A percentile compares a stretch with the other conserved stretches of the same genome.
phyloP scores from a whole-genome alignment of 2,797 vertebrate genomes.

The Ctenosaura bakeri region DNA sequence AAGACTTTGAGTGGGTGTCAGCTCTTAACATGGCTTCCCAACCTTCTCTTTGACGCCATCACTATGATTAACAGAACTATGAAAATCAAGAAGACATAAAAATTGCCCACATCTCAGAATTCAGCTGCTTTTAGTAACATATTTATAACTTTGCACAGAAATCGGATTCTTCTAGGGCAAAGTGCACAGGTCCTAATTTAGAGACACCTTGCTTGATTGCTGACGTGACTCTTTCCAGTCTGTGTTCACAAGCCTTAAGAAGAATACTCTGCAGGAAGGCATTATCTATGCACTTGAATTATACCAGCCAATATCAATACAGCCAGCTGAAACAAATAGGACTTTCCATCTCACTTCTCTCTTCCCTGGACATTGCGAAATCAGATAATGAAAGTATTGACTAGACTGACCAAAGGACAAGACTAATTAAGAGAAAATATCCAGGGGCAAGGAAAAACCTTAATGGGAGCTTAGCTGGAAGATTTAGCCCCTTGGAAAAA shows the following conservation, averaged over 20 bases:
- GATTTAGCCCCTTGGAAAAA: constrained; percentile 28
- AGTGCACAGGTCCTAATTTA: not conserved
- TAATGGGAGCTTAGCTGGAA: constrained; percentile 27
- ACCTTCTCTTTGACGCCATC: not conserved
- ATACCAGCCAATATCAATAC: constrained; percentile 4
- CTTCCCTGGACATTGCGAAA: constrained; percentile 18
- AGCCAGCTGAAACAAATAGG: not conserved
- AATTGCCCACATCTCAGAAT: not conserved
- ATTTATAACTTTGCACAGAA: not conserved
- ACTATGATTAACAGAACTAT: not conserved
- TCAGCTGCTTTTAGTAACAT: not conserved
- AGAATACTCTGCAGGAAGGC: constrained; percentile 1
- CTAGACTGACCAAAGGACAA: constrained; percentile 29
- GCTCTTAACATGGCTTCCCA: not conserved
- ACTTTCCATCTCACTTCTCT: constrained; percentile 5
- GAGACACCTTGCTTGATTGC: not conserved
- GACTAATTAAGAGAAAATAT: constrained; percentile 50
- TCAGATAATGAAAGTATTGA: constrained; percentile 50
- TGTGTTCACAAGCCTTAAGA: not conserved
- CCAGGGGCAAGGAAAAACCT: constrained; percentile 35
- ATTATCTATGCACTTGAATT: constrained; percentile 8
- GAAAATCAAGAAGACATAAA: constrained; percentile 1
- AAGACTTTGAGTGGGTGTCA: not conserved
- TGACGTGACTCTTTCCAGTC: not conserved
- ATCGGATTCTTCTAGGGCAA: not conserved